Conservation (phyloP, 2,797 vertebrate genomes). For the Gila robusta region DNA sequence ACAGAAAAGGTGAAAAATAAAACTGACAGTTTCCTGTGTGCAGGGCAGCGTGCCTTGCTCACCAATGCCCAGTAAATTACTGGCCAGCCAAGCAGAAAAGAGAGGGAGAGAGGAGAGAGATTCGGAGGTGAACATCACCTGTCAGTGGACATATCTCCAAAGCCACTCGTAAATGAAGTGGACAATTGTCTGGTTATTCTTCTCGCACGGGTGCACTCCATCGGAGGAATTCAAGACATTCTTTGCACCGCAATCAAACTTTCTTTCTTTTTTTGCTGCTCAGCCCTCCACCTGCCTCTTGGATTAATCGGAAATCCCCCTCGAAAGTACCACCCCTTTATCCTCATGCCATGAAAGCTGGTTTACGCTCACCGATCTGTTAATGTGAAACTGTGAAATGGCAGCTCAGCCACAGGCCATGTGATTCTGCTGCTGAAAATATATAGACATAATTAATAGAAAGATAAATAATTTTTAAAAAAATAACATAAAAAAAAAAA, state of each 20-base stretch:
- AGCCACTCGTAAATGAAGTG: conserved; percentile 69
- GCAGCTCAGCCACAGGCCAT: not conserved
- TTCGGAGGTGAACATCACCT: conserved; percentile 76
- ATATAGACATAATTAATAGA: not conserved
- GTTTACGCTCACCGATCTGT: conserved; percentile 6
- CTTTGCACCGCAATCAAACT: conserved; percentile 49
- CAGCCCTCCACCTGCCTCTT: conserved; percentile 52
- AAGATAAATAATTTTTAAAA: not conserved
- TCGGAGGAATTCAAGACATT: conserved; percentile 12
- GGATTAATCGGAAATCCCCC: conserved; percentile 70
- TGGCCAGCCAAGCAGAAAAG: conserved; percentile 80
- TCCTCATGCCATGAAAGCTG: conserved; percentile 51
- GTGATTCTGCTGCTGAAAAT: not conserved
- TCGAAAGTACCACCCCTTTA: conserved; percentile 51
- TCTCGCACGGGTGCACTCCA: conserved; percentile 42
- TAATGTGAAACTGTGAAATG: conserved; percentile 32
- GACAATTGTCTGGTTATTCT: conserved; percentile 62
- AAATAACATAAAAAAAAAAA: not conserved
- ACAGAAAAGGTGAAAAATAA: conserved; percentile 69
- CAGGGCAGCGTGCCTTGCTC: conserved; percentile 75
- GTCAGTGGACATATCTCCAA: conserved; percentile 67
- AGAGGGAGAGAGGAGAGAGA: conserved; percentile 68
- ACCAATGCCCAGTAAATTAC: conserved; percentile 81
- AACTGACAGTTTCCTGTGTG: conserved; percentile 76
- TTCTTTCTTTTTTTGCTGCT: conserved; percentile 28